Percentiles rank a stretch among this genome's conserved stretches.
phyloP scores from a whole-genome alignment of 1,140 invertebrate species.

The Armadillidium nasatum region DNA sequence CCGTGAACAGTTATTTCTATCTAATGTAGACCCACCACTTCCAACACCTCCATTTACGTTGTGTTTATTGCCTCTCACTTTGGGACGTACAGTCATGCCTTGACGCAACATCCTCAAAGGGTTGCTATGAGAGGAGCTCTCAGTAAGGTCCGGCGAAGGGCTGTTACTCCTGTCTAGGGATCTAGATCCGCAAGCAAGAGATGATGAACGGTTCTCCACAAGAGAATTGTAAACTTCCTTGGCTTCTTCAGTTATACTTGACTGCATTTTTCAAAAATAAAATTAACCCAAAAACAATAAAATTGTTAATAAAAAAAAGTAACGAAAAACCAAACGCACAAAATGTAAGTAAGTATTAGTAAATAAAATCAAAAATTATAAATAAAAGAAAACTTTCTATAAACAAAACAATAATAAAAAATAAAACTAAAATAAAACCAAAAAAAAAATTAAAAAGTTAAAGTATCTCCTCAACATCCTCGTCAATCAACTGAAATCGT shows the following conservation, averaged over 20 bases:
- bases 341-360: too few species aligned
- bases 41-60: conserved; percentile 46
- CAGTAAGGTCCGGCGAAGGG: conserved; percentile 45
- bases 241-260: conserved; percentile 58
- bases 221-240: conserved; percentile 86
- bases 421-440: not conserved
- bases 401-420: not conserved
- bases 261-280: conserved; percentile 42
- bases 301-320: not conserved
- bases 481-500: not conserved
- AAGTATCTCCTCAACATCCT: conserved; percentile 3
- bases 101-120: conserved; percentile 67
- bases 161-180: conserved; percentile 11
- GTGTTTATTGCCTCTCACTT: conserved; percentile 58
- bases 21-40: conserved; percentile 36
- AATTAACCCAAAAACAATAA: not conserved
- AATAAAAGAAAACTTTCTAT: too few species aligned
- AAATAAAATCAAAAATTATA: too few species aligned
- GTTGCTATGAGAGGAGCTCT: conserved; percentile 53
- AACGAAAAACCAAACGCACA: not conserved
- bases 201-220: conserved; percentile 59
- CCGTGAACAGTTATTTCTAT: conserved; percentile 44
- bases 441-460: conserved; percentile 6
- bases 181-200: conserved; percentile 2
- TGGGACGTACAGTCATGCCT: conserved; percentile 59